phyloP scores from a whole-genome alignment of 1,140 invertebrate genomes.

The Ridgeia piscesae region DNA sequence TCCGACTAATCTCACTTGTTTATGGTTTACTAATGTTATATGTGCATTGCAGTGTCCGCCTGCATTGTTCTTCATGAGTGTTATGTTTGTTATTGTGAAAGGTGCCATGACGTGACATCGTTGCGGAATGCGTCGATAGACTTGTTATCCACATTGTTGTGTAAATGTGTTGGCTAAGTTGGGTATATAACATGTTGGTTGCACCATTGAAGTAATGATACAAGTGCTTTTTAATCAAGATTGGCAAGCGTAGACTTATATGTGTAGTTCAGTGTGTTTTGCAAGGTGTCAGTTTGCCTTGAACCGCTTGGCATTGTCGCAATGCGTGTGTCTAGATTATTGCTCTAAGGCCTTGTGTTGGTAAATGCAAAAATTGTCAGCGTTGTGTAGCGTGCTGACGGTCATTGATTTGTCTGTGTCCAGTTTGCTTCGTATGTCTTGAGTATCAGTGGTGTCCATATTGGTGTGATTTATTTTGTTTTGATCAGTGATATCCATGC shows the following conservation, averaged over 20 bases:
- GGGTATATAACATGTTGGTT: not conserved
- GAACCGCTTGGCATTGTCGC: not conserved
- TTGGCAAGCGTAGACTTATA: not conserved
- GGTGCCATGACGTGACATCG: not conserved
- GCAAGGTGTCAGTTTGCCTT: not conserved
- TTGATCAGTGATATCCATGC: too few relatives aligned
- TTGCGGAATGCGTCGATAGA: not conserved
- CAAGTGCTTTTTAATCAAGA: not conserved
- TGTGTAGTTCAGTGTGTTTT: not conserved
- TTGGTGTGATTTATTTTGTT: too few relatives aligned
- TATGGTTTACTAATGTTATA: not conserved
- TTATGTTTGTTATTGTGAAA: not conserved
- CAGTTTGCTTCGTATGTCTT: not conserved
- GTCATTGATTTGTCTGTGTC: not conserved
- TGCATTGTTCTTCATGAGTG: not conserved
- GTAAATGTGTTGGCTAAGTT: not conserved
- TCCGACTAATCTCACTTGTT: not conserved
- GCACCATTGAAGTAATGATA: not conserved
- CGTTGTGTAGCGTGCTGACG: not conserved
- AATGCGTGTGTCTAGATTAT: not conserved
- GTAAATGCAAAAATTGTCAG: not conserved
- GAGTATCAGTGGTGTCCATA: not conserved
- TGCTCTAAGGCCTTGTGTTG: not conserved
- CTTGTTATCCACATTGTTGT: too few relatives aligned
- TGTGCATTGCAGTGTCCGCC: not conserved